Evolutionary conservation across 2,888 invertebrate species (phyloP).

Genomic region (Amblyjoppa proteus): DNA sequence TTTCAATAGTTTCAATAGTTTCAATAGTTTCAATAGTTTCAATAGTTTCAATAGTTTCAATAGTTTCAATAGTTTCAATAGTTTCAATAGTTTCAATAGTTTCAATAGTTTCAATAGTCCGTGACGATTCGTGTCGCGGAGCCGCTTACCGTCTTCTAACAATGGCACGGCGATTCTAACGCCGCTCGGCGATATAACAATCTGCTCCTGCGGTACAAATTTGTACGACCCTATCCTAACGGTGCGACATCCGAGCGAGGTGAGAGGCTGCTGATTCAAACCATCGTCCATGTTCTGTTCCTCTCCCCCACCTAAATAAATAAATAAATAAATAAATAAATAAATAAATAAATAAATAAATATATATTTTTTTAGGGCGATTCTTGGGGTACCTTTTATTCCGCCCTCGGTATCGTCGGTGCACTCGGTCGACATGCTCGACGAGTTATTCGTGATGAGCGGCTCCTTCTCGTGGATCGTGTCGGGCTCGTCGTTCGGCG

Average conservation of each 20-base stretch:
- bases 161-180: constrained; percentile 85
- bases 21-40: too few relatives aligned
- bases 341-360: background rate
- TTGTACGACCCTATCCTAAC: constrained; percentile 95
- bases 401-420: constrained; percentile 61
- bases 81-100: too few relatives aligned
- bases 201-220: constrained; percentile 91
- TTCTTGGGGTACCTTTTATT: constrained; percentile 58
- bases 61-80: too few relatives aligned
- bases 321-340: constrained; percentile 17
- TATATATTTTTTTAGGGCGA: too few relatives aligned
- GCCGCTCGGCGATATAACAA: constrained; percentile 86
- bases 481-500: constrained; percentile 73
- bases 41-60: too few relatives aligned
- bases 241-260: constrained; percentile 90
- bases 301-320: constrained; percentile 85
- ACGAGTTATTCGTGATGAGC: constrained; percentile 79
- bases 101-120: too few relatives aligned
- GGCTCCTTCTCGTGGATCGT: constrained; percentile 83
- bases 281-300: constrained; percentile 85
- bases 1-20: too few relatives aligned
- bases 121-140: background rate
- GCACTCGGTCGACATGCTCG: constrained; percentile 37
- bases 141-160: constrained; percentile 81
- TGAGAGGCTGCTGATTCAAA: constrained; percentile 83